Evolutionary conservation across 2,888 invertebrate species (phyloP), one percentile per base, ranked within the genome.

Genomic region (Noctua janthe): DNA sequence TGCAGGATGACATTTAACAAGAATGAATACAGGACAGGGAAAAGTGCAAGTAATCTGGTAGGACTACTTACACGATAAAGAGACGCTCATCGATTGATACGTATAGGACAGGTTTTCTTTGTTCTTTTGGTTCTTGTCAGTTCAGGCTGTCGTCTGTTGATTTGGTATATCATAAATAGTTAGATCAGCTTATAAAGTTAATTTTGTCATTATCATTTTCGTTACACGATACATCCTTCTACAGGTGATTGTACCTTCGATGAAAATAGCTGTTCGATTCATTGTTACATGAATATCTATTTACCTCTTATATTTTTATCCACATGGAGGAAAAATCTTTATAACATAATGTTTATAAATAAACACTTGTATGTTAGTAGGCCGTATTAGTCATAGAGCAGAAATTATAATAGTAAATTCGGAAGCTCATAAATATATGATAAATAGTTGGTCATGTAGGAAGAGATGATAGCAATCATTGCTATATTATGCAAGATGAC

Each of bases 381-480:
- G 81, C 66, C 74, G 43, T 47, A 75, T 85, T 80, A 85, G 81
- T 87, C 85, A 85, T 84, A 76, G 62, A 66, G 29, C 70, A 75
- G 49, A 73, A 56, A 84, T 85, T 84, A 80, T 77, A 84, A 77
- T 80, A 75, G 66, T 73, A 77, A 77, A 77, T 81, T 87, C 74
- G 81, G 81, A 83, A 73, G 84, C 54, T 73, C 69, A 74, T 76
- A 87, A 67, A 83, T 76, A 83, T 73, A 75, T 84, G 69, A 70
- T 75, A 87, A 83, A 78, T 67, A 78, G 20, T 66, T 72, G 74
- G 59, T 78, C 83, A 85, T 87, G 29, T 69, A 59, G 79, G 49
- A 78, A 78, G 69, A 75, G n/a, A 83, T 39, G 39, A 39, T 39
- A 39, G 54, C 67, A 78, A 78, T 78, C 69, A 71, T 71, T 62